phyloP scores from a whole-genome alignment of 2,113 vertebrate genomes.

The Oplegnathus fasciatus region DNA sequence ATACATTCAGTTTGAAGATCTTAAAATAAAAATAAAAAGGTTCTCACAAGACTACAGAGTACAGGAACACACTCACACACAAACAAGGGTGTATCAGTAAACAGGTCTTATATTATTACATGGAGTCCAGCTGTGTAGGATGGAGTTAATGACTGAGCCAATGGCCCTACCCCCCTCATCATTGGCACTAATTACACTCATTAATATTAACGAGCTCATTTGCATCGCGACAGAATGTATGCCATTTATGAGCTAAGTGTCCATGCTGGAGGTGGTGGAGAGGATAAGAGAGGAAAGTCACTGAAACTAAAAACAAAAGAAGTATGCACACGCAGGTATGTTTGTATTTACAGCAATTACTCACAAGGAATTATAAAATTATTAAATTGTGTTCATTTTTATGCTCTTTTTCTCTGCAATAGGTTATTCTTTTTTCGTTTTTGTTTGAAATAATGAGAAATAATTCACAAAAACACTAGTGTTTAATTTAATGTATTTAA shows the following conservation, averaged over 20 bases:
- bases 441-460: background rate
- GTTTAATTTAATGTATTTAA: no score
- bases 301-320: conserved; percentile 22
- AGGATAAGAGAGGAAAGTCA: conserved; percentile 40
- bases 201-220: conserved; percentile 81
- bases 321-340: background rate
- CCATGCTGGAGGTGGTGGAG: conserved; percentile 35
- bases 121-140: conserved; percentile 61
- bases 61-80: background rate
- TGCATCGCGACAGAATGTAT: conserved; percentile 59
- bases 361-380: no score
- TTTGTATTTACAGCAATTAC: no score
- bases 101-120: conserved; percentile 43
- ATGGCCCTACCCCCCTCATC: conserved; percentile 62
- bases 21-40: background rate
- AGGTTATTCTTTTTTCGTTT: background rate
- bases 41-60: background rate
- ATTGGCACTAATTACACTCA: conserved; percentile 73
- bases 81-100: background rate
- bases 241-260: conserved; percentile 58
- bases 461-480: background rate
- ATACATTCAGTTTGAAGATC: background rate
- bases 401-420: background rate
- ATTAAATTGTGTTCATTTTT: background rate
- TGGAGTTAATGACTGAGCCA: conserved; percentile 67